phyloP scores from a whole-genome alignment of 2,888 invertebrate genomes.

The Ecliptopera silaceata region DNA sequence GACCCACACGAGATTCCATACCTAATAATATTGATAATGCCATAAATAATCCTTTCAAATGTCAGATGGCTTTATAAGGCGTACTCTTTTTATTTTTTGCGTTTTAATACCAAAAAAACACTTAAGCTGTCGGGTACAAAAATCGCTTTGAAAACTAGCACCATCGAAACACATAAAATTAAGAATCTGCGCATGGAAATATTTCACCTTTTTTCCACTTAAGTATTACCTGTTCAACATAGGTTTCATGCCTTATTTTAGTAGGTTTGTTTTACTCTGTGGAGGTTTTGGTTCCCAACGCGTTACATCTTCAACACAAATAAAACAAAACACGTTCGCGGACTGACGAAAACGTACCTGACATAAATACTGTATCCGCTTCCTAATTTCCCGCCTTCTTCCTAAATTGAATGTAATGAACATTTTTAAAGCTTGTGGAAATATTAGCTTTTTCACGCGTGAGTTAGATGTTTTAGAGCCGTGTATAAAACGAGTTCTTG shows the following conservation, averaged over 20 bases:
- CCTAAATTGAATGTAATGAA: constrained; percentile 57
- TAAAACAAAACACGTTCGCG: constrained; percentile 3
- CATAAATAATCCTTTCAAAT: constrained; percentile 2
- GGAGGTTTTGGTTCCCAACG: background rate
- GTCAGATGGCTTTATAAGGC: background rate
- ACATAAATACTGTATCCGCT: constrained; percentile 27
- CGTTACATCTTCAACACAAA: constrained; percentile 1
- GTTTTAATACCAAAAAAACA: too few relatives aligned
- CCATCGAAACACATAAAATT: too few relatives aligned
- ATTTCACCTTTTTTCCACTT: background rate
- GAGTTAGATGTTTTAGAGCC: constrained; percentile 53
- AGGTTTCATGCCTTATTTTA: background rate
- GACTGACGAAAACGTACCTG: constrained; percentile 12
- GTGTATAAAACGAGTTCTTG: constrained; percentile 51
- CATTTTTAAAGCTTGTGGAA: constrained; percentile 55
- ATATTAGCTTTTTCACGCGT: constrained; percentile 60
- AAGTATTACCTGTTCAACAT: background rate
- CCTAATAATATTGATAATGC: background rate
- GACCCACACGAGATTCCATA: constrained; percentile 4
- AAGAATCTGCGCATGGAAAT: too few relatives aligned
- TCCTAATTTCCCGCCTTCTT: constrained; percentile 38
- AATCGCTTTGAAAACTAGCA: too few relatives aligned
- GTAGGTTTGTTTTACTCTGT: background rate
- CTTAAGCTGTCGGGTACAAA: too few relatives aligned
- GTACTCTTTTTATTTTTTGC: background rate